A percentile compares a stretch with the other conserved stretches of the same genome.
phyloP scores from a whole-genome alignment of 2,797 vertebrate species.

The Onychomys torridus region DNA sequence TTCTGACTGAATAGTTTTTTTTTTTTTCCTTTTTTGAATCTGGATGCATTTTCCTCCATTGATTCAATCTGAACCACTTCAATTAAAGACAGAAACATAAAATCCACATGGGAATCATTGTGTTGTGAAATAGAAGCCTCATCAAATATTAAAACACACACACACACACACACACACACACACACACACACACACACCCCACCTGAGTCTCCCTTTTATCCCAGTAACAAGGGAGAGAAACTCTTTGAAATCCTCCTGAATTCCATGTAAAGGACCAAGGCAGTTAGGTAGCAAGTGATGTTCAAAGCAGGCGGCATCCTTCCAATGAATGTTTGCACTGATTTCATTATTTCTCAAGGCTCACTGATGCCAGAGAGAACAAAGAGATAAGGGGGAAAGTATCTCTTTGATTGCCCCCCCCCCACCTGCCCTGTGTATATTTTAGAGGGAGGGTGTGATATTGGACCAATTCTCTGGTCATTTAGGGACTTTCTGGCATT shows the following conservation, averaged over 20 bases:
- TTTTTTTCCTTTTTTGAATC: constrained; percentile 66
- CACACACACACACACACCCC: not conserved
- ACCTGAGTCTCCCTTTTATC: constrained; percentile 72
- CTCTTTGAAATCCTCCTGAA: constrained; percentile 73
- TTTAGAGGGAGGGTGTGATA: not conserved
- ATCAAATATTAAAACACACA: constrained; percentile 52
- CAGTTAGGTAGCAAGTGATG: constrained; percentile 65
- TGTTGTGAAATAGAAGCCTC: constrained; percentile 56
- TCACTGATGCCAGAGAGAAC: not conserved
- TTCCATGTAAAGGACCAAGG: constrained; percentile 69
- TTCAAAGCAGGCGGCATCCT: constrained; percentile 64
- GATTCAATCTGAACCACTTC: constrained; percentile 51
- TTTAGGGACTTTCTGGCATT: not conserved
- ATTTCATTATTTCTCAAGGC: constrained; percentile 68
- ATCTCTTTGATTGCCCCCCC: not conserved
- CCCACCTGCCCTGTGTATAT: too few species aligned
- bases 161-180: not conserved
- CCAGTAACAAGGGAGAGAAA: constrained; percentile 53
- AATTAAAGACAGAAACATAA: constrained; percentile 68
- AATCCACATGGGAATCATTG: constrained; percentile 1
- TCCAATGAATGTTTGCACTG: constrained; percentile 56
- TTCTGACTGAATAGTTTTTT: constrained; percentile 9
- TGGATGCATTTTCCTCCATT: constrained; percentile 62
- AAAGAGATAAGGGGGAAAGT: not conserved
- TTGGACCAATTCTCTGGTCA: not conserved